Evolutionary conservation across 2,113 vertebrate genomes (phyloP).

Genomic region (Tursiops truncatus): DNA sequence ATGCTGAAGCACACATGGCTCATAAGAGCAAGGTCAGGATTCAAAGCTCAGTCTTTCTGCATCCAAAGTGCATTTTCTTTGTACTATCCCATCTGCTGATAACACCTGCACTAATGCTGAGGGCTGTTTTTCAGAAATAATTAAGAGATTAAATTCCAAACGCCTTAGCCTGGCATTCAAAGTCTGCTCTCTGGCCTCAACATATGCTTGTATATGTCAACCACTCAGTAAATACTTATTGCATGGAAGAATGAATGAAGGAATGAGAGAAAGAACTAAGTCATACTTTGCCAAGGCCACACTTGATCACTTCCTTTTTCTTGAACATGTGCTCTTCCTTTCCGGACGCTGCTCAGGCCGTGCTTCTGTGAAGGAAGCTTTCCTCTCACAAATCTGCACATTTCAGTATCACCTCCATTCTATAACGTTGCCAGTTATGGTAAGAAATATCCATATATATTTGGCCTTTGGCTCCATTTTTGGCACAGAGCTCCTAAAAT

Average conservation of each 20-base stretch:
- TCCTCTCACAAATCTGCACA: background rate
- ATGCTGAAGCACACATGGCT: background rate
- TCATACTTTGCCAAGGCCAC: background rate
- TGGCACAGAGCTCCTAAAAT: background rate
- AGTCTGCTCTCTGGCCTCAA: background rate
- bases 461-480: background rate
- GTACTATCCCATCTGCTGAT: background rate
- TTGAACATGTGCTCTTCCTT: background rate
- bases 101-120: background rate
- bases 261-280: background rate
- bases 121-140: background rate
- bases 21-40: background rate
- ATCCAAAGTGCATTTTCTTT: background rate
- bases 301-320: background rate
- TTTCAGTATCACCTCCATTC: background rate
- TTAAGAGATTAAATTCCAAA: constrained; percentile 32
- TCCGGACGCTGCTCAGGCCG: background rate
- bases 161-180: background rate
- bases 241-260: no score
- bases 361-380: background rate
- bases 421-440: background rate
- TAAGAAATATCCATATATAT: background rate
- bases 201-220: background rate
- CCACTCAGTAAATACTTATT: background rate
- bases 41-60: constrained; percentile 2